Evolutionary conservation across 2,797 vertebrate genomes (phyloP).

Genomic region (Sebastes diploproa): DNA sequence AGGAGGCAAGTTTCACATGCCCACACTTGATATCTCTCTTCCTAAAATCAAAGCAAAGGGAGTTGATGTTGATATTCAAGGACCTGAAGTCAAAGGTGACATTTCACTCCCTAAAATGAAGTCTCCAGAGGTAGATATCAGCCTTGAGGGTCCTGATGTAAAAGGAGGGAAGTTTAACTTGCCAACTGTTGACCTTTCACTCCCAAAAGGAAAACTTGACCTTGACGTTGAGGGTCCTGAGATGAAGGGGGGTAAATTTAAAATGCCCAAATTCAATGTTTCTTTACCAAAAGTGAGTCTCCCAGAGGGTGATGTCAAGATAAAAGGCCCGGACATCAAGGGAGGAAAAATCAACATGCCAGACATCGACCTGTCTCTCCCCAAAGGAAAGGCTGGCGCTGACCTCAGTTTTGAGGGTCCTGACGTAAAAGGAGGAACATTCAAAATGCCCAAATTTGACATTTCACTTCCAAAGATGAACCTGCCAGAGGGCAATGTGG

Average conservation of each 20-base stretch:
- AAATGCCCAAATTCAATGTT: conserved; percentile 44
- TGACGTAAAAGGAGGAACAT: conserved; percentile 18
- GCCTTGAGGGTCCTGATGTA: conserved; percentile 21
- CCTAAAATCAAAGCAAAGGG: conserved; percentile 47
- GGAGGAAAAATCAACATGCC: conserved; percentile 37
- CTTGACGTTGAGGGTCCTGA: conserved; percentile 34
- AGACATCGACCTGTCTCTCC: conserved; percentile 48
- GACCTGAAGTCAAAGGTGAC: conserved; percentile 16
- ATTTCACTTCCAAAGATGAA: conserved; percentile 58
- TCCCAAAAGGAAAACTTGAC: conserved; percentile 19
- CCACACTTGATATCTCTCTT: conserved; percentile 54
- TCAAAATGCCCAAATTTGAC: conserved; percentile 65
- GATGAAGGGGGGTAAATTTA: conserved; percentile 6
- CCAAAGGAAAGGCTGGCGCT: conserved; percentile 39
- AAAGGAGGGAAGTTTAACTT: conserved; percentile 22
- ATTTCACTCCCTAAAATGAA: conserved; percentile 25
- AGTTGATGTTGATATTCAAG: conserved; percentile 17
- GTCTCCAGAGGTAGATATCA: conserved; percentile 12
- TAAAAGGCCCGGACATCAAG: conserved; percentile 40
- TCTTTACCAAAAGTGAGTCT: conserved; percentile 47
- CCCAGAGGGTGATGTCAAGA: conserved; percentile 7
- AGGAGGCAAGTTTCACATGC: conserved; percentile 71
- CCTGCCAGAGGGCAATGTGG: conserved; percentile 20
- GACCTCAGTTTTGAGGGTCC: conserved; percentile 14
- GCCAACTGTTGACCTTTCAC: conserved; percentile 40